Evolutionary conservation across 2,888 invertebrate species (phyloP), one percentile per base, ranked within the genome.

Genomic region (Euproctis similis): DNA sequence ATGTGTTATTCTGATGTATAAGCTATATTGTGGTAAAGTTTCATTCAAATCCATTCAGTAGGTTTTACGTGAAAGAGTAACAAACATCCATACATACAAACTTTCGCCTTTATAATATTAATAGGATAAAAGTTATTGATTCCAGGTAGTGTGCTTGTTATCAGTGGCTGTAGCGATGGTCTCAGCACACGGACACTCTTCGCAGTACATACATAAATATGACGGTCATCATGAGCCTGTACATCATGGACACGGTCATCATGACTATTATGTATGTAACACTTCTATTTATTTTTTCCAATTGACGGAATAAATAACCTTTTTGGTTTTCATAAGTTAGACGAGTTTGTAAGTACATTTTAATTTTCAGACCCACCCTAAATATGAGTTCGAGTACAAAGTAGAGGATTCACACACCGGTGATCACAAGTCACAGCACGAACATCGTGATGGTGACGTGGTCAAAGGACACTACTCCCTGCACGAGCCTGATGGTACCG

Each of bases 391-490:
- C 59, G 69, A 74, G 26, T 85, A 85, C 49, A 80, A 85, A 8
- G 81, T 78, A 7, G 66, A 78, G 34, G 86, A 86, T 39, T 69
- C 67, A 3, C 84, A 85, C 46, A 81, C 85, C 26, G 86, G 84
- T n/a, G 86, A 86, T 64, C 71, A 78, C 51, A 86, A 86, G 64
- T 72, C 72, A 42, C 85, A 86, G 48, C 62, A 72, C 28, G 86
- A 86, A 58, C 64, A 68, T 47, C 71, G 77, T 34, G 78, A 85
- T 61, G 88, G 87, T 4, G 82, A 87, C 49, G 82, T 74, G 20
- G 88, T 88, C 30, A 80, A 85, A 52, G 87, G 87, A 25, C 28
- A 25, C 14, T 35, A 35, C 31, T 28, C 47, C 2, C 53, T 68
- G 32, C 46, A 60, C 21, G 57, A 68, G 50, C 72, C 81, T 30